Evolutionary conservation across 2,113 vertebrate genomes (phyloP).

Genomic region (Paramormyrops kingsleyae): DNA sequence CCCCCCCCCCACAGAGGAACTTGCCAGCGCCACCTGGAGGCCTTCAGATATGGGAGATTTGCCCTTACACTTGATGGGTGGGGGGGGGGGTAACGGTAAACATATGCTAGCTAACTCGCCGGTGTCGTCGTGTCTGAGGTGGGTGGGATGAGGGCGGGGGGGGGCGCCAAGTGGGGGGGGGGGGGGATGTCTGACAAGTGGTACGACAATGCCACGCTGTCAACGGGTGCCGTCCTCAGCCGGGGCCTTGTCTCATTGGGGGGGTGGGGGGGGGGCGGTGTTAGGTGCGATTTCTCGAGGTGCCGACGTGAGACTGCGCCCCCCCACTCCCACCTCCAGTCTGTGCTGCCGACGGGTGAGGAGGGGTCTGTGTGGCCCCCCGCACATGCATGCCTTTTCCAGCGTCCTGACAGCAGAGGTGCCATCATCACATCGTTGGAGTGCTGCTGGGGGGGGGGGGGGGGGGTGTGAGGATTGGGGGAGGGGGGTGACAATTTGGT

Average conservation of each 20-base stretch:
- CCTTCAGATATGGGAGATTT: background rate
- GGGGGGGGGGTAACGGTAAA: constrained; percentile 20
- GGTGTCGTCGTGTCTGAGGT: constrained; percentile 29
- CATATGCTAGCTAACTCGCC: constrained; percentile 35
- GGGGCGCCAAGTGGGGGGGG: background rate
- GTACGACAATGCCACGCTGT: constrained; percentile 63
- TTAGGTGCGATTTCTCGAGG: constrained; percentile 81
- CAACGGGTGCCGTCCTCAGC: constrained; percentile 73
- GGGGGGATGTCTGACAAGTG: constrained; percentile 45
- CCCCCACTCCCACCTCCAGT: constrained; percentile 1
- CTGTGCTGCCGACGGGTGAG: background rate
- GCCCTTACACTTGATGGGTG: background rate
- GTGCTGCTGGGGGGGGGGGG: constrained; percentile 40
- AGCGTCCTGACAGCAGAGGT: constrained; percentile 16
- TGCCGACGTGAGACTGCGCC: constrained; percentile 65
- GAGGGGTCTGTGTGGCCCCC: background rate
- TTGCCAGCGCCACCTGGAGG: background rate
- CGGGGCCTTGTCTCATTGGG: constrained; percentile 50
- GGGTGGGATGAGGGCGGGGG: background rate
- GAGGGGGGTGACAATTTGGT: constrained; percentile 38
- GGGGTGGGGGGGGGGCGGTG: constrained; percentile 44
- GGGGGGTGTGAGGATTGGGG: constrained; percentile 47
- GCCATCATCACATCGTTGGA: constrained; percentile 30
- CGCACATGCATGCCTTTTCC: constrained; percentile 3
- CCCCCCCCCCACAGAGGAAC: background rate